A percentile compares a stretch with the other conserved stretches of the same genome.
phyloP scores from a whole-genome alignment of 2,888 invertebrate species.

The Cataglyphis altisquamis region DNA sequence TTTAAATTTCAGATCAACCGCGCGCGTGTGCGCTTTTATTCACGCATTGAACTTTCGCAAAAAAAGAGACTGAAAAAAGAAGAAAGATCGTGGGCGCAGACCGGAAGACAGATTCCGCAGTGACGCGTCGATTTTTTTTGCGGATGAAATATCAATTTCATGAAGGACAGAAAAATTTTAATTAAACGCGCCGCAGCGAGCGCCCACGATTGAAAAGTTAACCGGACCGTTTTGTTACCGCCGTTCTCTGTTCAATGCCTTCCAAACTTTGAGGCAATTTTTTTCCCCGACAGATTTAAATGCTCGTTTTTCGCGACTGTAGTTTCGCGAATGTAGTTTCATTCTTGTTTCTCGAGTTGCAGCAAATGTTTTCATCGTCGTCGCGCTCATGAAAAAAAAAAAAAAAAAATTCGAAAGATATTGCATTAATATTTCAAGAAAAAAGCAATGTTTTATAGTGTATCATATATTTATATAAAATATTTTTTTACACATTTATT shows the following conservation, averaged over 20 bases:
- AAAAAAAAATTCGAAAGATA: background rate
- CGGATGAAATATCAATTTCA: slow-evolving; percentile 42
- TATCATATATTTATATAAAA: background rate
- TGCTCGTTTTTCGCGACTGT: slow-evolving; percentile 6
- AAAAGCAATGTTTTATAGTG: background rate
- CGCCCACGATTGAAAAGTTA: slow-evolving; percentile 43
- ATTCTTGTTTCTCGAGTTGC: background rate
- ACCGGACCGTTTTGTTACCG: slow-evolving; percentile 1
- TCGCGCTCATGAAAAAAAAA: background rate
- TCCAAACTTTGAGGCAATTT: slow-evolving; percentile 32
- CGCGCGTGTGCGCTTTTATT: slow-evolving; percentile 25
- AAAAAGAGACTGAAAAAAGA: background rate
- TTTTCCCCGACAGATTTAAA: slow-evolving; percentile 25
- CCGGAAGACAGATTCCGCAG: slow-evolving; percentile 18
- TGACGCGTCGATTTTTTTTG: slow-evolving; percentile 33
- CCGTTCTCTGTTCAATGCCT: background rate
- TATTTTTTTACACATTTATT: slow-evolving; percentile 11
- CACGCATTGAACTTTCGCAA: slow-evolving; percentile 26
- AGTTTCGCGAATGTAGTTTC: background rate
- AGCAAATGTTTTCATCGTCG: background rate
- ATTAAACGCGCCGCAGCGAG: slow-evolving; percentile 30
- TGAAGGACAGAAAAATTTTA: slow-evolving; percentile 44
- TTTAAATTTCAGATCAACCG: slow-evolving; percentile 48
- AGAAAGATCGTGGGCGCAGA: background rate
- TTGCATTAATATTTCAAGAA: background rate